Evolutionary conservation across 35 echinoderm and acorn worm genomes (phyloP).

Genomic region (Patiria miniata): DNA sequence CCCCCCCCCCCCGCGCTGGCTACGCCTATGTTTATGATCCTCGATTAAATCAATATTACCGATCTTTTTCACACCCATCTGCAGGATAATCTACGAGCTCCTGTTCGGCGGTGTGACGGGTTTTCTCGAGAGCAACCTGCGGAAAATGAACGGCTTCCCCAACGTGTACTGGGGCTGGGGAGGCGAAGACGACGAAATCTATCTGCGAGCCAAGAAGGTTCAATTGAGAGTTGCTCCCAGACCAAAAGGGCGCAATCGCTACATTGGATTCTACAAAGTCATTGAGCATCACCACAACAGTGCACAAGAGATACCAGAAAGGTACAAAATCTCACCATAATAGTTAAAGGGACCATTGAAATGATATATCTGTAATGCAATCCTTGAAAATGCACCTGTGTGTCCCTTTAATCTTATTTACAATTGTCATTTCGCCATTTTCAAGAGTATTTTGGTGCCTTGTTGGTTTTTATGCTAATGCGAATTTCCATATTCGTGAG

Average conservation of each 20-base stretch:
- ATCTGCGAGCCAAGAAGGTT: conserved; percentile 3
- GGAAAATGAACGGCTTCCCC: conserved; percentile 70
- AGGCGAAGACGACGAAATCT: conserved; percentile 78
- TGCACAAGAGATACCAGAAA: conserved; percentile 48
- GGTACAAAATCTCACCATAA: too few relatives aligned
- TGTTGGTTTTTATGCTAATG: too few relatives aligned
- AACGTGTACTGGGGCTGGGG: conserved; percentile 89
- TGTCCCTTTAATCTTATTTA: too few relatives aligned
- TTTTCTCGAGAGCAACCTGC: conserved; percentile 47
- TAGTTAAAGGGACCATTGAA: too few relatives aligned
- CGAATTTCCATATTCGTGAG: too few relatives aligned
- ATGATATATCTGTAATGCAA: too few relatives aligned
- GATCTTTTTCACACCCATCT: background rate
- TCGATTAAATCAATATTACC: too few relatives aligned
- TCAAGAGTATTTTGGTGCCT: too few relatives aligned
- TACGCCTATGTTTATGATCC: too few relatives aligned
- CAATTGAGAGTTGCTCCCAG: conserved; percentile 13
- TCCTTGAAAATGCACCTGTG: too few relatives aligned
- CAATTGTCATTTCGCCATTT: too few relatives aligned
- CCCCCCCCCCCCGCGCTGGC: too few relatives aligned
- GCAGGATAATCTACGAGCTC: conserved; percentile 33
- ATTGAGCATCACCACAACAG: conserved; percentile 72
- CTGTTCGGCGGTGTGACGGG: conserved; percentile 77
- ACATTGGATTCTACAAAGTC: conserved; percentile 60
- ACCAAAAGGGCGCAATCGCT: background rate